A percentile compares a stretch with the other conserved stretches of the same genome.
Evolutionary conservation across 2,888 invertebrate species (phyloP).

Genomic region (Cenopis cana): DNA sequence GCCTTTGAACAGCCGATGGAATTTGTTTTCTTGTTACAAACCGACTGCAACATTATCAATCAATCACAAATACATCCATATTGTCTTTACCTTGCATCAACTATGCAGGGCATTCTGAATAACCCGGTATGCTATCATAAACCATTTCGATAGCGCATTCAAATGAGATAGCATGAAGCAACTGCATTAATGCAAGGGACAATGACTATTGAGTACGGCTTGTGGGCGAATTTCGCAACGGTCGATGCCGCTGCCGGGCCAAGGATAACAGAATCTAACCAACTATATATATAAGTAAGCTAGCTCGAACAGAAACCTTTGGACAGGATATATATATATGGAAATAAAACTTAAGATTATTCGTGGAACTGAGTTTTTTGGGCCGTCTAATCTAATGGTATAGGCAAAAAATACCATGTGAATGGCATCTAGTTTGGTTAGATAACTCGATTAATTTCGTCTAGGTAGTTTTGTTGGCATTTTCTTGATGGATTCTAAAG

Average conservation of each 20-base stretch:
- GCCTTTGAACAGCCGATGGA: constrained; percentile 28
- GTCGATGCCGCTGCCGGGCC: constrained; percentile 74
- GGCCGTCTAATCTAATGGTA: not conserved
- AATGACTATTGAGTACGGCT: constrained; percentile 68
- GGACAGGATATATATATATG: constrained; percentile 16
- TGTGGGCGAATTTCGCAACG: constrained; percentile 74
- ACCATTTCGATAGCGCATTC: constrained; percentile 19
- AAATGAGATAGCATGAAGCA: constrained; percentile 43
- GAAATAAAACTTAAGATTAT: constrained; percentile 15
- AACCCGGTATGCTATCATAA: constrained; percentile 21
- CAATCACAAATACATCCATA: not conserved
- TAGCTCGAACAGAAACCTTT: not conserved
- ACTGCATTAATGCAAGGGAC: constrained; percentile 69
- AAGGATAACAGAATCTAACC: constrained; percentile 72
- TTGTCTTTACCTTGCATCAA: not conserved
- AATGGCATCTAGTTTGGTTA: constrained; percentile 18
- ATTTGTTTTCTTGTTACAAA: constrained; percentile 21
- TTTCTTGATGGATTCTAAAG: not conserved
- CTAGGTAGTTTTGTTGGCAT: not conserved
- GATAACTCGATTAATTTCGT: not conserved
- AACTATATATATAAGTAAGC: constrained; percentile 7
- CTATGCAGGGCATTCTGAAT: constrained; percentile 17
- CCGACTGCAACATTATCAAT: not conserved
- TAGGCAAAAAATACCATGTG: constrained; percentile 9
- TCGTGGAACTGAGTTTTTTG: constrained; percentile 10